Evolutionary conservation across 2,113 vertebrate genomes (phyloP), one percentile per base, ranked within the genome.

Genomic region (Ivindomyrus marchei): DNA sequence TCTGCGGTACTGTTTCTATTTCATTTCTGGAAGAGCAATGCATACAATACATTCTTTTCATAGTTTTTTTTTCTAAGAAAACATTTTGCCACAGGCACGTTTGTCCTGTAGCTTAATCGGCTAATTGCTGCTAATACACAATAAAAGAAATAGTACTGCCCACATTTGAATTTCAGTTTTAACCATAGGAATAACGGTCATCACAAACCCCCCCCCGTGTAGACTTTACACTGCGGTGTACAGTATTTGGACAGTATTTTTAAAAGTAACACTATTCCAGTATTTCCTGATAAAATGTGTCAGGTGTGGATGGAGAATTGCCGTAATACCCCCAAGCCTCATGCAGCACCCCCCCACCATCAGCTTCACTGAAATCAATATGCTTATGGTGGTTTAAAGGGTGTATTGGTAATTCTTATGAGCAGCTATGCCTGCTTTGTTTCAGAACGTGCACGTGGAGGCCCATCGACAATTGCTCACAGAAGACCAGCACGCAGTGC

Each of bases 401-500:
- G 19, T 47, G 83, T n/a, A n/a, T 85, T 85, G 45, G 19, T 4
- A 11, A 15, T 50, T 8, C 49, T 17, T 31, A n/a, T 39, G 49
- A 53, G 24, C 11, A 46, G 45, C 24, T 8, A 4, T 1, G 47
- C 27, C 21, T 89, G 53, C 21, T 24, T 90, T 70, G 27, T 80
- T 31, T 21, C 27, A 31, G 86, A 5, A 45, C 7, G 21, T 24
- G 47, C 8, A 5, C 39, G 2, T 94, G 92, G 93, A 85, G 36
- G 46, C 6, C 3, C 10, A 21, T 74, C 21, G 1, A 53, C 42
- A 50, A 47, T 10, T 93, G 92, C 84, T 90, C 31, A 1, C 31
- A 88, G 46, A 90, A 46, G 2, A 36, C 66, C 53, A 15, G 49
- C 2, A 91, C 62, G 0, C 56, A 47, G 3, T 94, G 93, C 62